Evolutionary conservation across 2,888 invertebrate species (phyloP).

Genomic region (Saturnia pavonia): DNA sequence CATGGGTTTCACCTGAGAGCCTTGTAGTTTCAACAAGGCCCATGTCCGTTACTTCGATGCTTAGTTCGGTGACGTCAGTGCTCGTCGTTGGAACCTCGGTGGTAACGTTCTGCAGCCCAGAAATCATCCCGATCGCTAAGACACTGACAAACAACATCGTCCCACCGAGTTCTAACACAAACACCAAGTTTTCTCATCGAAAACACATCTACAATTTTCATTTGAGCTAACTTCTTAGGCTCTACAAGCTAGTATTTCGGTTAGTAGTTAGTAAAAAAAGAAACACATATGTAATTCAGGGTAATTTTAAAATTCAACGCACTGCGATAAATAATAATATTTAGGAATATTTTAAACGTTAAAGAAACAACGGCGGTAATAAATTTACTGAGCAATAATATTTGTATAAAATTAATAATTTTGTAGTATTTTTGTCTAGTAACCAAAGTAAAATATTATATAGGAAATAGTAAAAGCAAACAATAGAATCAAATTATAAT

Average conservation of each 20-base stretch:
- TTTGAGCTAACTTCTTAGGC: slow-evolving; percentile 43
- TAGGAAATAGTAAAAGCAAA: slow-evolving; percentile 68
- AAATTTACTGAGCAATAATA: slow-evolving; percentile 30
- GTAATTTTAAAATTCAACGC: slow-evolving; percentile 32
- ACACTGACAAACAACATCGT: slow-evolving; percentile 80
- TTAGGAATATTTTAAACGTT: slow-evolving; percentile 25
- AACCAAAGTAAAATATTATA: slow-evolving; percentile 61
- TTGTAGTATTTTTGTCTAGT: slow-evolving; percentile 40
- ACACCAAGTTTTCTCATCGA: slow-evolving; percentile 59
- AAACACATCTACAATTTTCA: slow-evolving; percentile 59
- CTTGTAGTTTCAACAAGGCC: slow-evolving; percentile 67
- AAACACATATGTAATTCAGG: slow-evolving; percentile 30
- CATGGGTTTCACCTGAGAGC: slow-evolving; percentile 51
- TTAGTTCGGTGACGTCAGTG: slow-evolving; percentile 64
- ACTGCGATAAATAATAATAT: slow-evolving; percentile 33
- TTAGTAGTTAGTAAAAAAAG: slow-evolving; percentile 23
- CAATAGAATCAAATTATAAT: slow-evolving; percentile 64
- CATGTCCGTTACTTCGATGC: slow-evolving; percentile 61
- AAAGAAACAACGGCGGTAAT: slow-evolving; percentile 34
- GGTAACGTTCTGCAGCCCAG: slow-evolving; percentile 72
- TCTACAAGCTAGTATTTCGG: slow-evolving; percentile 23
- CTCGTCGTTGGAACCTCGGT: slow-evolving; percentile 62
- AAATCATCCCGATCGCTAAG: slow-evolving; percentile 75
- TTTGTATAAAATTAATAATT: slow-evolving; percentile 38
- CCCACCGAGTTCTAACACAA: slow-evolving; percentile 59